Evolutionary conservation across 2,888 invertebrate species (phyloP).

Genomic region (Tubulanus polymorphus): DNA sequence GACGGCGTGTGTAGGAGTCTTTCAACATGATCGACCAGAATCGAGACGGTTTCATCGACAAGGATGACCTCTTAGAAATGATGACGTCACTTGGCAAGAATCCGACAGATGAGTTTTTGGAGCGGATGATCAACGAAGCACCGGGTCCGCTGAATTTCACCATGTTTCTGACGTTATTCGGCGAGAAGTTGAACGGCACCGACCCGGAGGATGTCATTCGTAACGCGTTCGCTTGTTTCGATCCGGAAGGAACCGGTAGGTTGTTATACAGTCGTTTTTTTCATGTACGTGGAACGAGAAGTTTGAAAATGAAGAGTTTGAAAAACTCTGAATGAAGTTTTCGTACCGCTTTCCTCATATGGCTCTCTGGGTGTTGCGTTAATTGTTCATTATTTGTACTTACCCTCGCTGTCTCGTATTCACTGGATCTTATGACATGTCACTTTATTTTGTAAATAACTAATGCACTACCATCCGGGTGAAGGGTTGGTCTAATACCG

Average conservation of each 20-base stretch:
- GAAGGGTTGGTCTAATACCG: no score
- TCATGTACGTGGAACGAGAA: no score
- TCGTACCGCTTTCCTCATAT: no score
- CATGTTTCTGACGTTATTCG: constrained; percentile 52
- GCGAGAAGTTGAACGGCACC: constrained; percentile 50
- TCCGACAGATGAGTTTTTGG: constrained; percentile 43
- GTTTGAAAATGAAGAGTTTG: no score
- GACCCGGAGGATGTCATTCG: constrained; percentile 50
- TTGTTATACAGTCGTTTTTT: no score
- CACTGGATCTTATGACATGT: no score
- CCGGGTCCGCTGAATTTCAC: constrained; percentile 53
- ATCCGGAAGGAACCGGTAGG: constrained; percentile 32
- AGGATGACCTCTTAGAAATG: constrained; percentile 47
- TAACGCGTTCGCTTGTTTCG: constrained; percentile 51
- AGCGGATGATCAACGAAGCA: constrained; percentile 48
- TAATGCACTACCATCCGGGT: no score
- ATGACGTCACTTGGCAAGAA: constrained; percentile 50
- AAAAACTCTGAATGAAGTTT: no score
- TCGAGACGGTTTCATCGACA: constrained; percentile 50
- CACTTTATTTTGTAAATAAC: no score
- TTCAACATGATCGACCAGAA: constrained; percentile 53
- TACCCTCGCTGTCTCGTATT: no score
- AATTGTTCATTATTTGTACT: no score
- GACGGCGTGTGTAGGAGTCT: constrained; percentile 43
- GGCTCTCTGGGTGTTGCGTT: no score